Conservation (phyloP, 2,797 vertebrate species). For the Myripristis murdjan region DNA sequence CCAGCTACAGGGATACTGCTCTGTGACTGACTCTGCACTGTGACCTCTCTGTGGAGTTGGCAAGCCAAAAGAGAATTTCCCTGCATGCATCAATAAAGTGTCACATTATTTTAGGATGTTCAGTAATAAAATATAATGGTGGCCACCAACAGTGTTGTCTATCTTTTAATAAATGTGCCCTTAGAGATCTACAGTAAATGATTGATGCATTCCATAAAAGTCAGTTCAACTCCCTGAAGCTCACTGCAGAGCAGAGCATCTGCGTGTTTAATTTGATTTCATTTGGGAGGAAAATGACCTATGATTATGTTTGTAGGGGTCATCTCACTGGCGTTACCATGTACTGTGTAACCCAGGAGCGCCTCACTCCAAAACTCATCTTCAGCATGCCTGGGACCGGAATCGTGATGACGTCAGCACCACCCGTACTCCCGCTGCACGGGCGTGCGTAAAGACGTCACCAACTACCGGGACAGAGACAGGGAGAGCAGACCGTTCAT, state of each 20-base stretch:
- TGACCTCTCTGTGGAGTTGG: slow-evolving; percentile 29
- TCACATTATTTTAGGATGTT: slow-evolving; percentile 8
- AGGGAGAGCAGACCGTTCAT: slow-evolving; percentile 19
- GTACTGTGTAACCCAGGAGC: slow-evolving; percentile 28
- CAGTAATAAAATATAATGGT: slow-evolving; percentile 8
- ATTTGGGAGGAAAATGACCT: slow-evolving; percentile 25
- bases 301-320: slow-evolving; percentile 18
- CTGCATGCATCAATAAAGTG: neutral
- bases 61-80: neutral
- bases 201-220: slow-evolving; percentile 38
- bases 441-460: slow-evolving; percentile 82
- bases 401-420: slow-evolving; percentile 76
- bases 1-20: neutral
- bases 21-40: slow-evolving; percentile 11
- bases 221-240: slow-evolving; percentile 40
- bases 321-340: slow-evolving; percentile 26
- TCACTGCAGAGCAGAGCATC: slow-evolving; percentile 15
- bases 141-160: neutral
- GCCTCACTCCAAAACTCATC: slow-evolving; percentile 47
- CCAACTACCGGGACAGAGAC: slow-evolving; percentile 45
- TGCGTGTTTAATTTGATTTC: slow-evolving; percentile 23
- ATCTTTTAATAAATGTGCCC: slow-evolving; percentile 24
- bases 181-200: slow-evolving; percentile 32
- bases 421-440: slow-evolving; percentile 49
- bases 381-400: slow-evolving; percentile 63